Evolutionary conservation across 1,140 invertebrate species (phyloP).

Genomic region (Drosophila eugracilis): DNA sequence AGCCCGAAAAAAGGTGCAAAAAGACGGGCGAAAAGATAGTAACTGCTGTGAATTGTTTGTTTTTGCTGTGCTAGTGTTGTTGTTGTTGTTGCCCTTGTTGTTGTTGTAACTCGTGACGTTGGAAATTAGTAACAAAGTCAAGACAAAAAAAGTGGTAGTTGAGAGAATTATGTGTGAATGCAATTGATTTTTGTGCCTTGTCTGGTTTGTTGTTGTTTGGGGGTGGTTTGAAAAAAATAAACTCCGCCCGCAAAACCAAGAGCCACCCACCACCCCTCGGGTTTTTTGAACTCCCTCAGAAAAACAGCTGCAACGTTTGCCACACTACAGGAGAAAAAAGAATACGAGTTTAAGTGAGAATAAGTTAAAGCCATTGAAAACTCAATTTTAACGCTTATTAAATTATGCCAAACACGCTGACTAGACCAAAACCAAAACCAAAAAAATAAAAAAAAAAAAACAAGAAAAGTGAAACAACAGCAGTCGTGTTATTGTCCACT

Average conservation of each 20-base stretch:
- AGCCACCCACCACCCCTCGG: conserved; percentile 1
- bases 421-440: conserved; percentile 8
- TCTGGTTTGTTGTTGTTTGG: conserved; percentile 33
- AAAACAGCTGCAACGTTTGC: conserved; percentile 39
- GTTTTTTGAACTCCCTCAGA: conserved; percentile 4
- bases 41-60: conserved; percentile 13
- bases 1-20: not conserved
- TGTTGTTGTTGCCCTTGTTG: conserved; percentile 19
- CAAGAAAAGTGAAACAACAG: conserved; percentile 1
- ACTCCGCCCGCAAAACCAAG: not conserved
- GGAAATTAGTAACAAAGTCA: conserved; percentile 19
- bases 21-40: not conserved
- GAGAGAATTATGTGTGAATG: conserved; percentile 2
- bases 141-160: not conserved
- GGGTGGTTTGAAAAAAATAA: conserved; percentile 26
- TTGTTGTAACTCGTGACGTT: conserved; percentile 34
- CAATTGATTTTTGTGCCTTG: conserved; percentile 68
- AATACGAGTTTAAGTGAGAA: not conserved
- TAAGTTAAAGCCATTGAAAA: not conserved
- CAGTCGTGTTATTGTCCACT: conserved; percentile 33
- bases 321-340: no score
- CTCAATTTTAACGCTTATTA: conserved; percentile 26
- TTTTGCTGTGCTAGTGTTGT: conserved; percentile 20
- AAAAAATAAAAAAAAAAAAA: not conserved
- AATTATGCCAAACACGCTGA: conserved; percentile 38